A percentile compares a stretch with the other conserved stretches of the same genome.
Conservation (phyloP, 2,113 vertebrate genomes). For the Microcebus tavaratra region DNA sequence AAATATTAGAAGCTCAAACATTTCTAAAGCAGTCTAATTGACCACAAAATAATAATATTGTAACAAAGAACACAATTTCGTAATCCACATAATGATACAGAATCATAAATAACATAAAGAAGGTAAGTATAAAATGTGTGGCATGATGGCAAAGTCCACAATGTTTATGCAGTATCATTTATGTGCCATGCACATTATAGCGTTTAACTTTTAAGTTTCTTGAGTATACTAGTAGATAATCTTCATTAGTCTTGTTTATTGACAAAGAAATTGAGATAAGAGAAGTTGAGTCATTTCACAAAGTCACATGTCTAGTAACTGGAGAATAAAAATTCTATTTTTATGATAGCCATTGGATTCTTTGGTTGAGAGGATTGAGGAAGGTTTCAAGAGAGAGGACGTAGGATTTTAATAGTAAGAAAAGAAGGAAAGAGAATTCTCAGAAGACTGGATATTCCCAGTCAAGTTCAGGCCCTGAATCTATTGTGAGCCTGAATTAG, state of each 20-base stretch:
- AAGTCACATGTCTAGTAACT: not conserved
- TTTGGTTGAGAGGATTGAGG: not conserved
- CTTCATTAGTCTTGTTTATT: not conserved
- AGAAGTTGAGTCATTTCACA: not conserved
- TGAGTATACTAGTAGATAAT: not conserved
- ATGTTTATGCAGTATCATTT: not conserved
- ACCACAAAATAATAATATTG: not conserved
- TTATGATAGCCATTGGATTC: not conserved
- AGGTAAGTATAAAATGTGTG: not conserved
- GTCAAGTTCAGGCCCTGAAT: not conserved
- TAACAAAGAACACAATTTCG: not conserved
- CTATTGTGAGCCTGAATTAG: not conserved
- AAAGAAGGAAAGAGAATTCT: not conserved
- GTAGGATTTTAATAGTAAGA: not conserved
- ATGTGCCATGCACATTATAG: not conserved
- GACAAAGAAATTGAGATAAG: not conserved
- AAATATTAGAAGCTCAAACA: not conserved
- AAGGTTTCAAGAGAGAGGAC: not conserved
- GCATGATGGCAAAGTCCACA: not conserved
- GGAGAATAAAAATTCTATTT: not conserved
- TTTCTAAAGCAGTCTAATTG: not conserved
- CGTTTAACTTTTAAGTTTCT: not conserved
- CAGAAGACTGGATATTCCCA: not conserved
- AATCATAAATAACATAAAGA: not conserved
- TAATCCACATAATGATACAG: not conserved